Base-by-base conservation (phyloP, 2,888 invertebrate species). In the Myathropa florea region DNA sequence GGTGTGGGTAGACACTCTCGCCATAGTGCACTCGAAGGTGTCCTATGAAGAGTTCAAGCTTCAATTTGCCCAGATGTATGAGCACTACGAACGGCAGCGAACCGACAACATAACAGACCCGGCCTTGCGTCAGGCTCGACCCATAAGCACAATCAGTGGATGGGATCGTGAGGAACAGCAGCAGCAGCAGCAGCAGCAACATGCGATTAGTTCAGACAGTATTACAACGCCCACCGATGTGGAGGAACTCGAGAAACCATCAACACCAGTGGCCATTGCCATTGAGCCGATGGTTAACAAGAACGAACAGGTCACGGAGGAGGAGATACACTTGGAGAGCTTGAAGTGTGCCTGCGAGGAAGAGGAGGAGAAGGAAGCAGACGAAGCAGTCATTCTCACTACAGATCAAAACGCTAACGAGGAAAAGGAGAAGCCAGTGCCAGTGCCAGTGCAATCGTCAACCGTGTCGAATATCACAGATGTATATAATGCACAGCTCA, bases 1-100 rank as follows among this genome's bases (percentile, higher is more conserved):
- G 83, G 99, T 99, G 21, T 99, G 99, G 99, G 99, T 99, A 4
- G 99, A 99, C 92, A 99, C 99, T 0, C 93, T 99, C 83, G 99
- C 99, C 59, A 99, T 99, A 90, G 98, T 99, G 1, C 99, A 99
- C 93, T 99, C 99, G 1, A 99, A 99, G 95, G 99, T 99, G 9
- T 98, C 99, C 0, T 98, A 98, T 92, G 99, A 99, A 93, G 99
- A 99, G 93, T 99, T 99, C 93, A 98, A 98, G 91, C 95, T 98
- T 6, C 98, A 99, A 93, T 98, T 99, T 93, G 97, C 98, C 36
- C 98, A 98, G 93, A 98, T 98, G 97, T 98, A 98, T 92, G 98
- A 98, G 91, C 97, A 97, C 91, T 99, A 98, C 91, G 98, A 98
- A 91, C 95, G 97, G 75, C 97, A 98, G 89, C 95, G 98, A 76